Evolutionary conservation across 2,888 invertebrate species (phyloP), one percentile per base, ranked within the genome.

Genomic region (Hirtodrosophila histrioides): DNA sequence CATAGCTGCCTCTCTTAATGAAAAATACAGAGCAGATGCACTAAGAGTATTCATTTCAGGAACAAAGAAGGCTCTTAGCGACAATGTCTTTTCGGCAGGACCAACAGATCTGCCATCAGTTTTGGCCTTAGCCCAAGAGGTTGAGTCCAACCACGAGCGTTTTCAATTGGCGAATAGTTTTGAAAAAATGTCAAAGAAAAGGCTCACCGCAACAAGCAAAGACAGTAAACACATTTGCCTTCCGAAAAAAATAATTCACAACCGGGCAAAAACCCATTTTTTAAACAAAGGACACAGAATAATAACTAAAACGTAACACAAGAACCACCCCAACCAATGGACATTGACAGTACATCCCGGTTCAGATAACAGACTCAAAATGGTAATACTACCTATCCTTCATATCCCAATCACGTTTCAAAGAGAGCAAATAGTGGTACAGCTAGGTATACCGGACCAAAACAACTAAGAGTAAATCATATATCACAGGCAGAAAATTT

Each of bases 81-180:
- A 54, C n/a, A n/a, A 45, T 29, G 7, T 45, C 4, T 54, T 54
- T 31, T 37, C 31, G 8, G 17, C 37, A 37, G 11, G 36, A n/a
- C 54, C 54, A n/a, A 37, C 4, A 12, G 54, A 54, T 12, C 10
- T 45, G n/a, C 31, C 37, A 44, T 37, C 53, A 36, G 43, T 44
- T 36, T 7, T 54, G 5, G 53, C 53, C 7, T 10, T 36, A 12
- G 49, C 39, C 6, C 37, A 39, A 17, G 53, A 44, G 24, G 53
- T 44, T 12, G 43, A 53, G 11, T 36, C 45, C 12, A 54, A 54
- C n/a, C 45, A 54, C n/a, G n/a, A 36, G 10, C 49, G 49, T 7
- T 50, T n/a, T 11, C n/a, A 29, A 29, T 39, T 50, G 4, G 39
- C 36, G 7, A 27, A n/a, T 43, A 43, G n/a, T 31, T 33, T 31